These are phyloP conservation scores for Daubentonia madagascariensis DNA, from an alignment of 2,113 vertebrate genomes.

Conservation along the genomic window DNA sequence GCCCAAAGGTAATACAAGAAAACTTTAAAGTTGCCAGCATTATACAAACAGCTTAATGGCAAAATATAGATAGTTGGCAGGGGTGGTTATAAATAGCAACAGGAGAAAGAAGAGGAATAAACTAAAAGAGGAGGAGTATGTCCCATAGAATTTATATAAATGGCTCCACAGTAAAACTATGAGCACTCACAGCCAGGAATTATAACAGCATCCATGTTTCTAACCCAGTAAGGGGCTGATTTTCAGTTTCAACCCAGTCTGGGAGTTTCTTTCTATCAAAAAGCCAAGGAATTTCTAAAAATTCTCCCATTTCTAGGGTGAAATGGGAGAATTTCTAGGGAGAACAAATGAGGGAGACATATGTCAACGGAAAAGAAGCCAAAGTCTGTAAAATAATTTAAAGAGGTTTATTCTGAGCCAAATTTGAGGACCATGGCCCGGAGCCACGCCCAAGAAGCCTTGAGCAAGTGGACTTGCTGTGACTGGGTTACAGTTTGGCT, in stretches of 20 bases:
- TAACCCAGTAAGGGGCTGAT: neutral
- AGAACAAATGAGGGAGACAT: neutral
- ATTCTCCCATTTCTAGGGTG: neutral
- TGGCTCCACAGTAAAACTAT: neutral
- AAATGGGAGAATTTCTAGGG: no score
- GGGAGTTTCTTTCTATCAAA: neutral
- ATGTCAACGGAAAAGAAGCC: no score
- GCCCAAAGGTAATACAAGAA: neutral
- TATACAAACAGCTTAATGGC: neutral
- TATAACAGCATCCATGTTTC: neutral
- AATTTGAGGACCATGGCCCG: no score
- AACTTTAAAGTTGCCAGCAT: neutral
- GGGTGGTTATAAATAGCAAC: neutral
- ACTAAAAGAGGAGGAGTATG: neutral
- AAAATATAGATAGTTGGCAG: neutral
- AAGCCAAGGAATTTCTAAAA: neutral
- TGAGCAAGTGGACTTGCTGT: no score
- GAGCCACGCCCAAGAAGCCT: no score
- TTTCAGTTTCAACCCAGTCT: neutral
- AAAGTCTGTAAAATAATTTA: no score
- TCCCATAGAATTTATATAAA: neutral
- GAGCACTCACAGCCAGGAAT: neutral
- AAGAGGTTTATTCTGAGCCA: no score
- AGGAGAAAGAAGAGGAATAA: neutral
- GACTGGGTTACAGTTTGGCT: no score